Evolutionary conservation across 2,888 invertebrate genomes (phyloP).

Genomic region (Acleris holmiana): DNA sequence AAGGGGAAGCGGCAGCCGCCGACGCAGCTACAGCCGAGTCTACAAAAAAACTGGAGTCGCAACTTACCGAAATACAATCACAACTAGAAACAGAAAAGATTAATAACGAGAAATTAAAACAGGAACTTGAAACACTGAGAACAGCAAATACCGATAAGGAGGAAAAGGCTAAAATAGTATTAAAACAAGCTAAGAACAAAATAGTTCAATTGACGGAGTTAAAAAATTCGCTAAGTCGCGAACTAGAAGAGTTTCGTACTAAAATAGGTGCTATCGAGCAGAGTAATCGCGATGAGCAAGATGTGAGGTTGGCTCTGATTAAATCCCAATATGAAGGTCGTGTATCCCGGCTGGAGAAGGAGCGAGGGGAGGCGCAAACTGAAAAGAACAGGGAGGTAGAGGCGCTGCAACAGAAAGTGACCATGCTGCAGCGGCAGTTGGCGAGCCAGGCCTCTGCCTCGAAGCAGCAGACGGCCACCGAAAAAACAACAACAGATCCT

Average conservation of each 20-base stretch:
- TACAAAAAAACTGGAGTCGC: constrained; percentile 81
- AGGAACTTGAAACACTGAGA: constrained; percentile 86
- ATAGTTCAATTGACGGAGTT: constrained; percentile 89
- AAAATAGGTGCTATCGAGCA: constrained; percentile 80
- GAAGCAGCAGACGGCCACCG: constrained; percentile 83
- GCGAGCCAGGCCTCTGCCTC: constrained; percentile 88
- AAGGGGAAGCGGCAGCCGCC: constrained; percentile 81
- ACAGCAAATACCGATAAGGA: constrained; percentile 85
- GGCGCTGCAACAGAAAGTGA: constrained; percentile 87
- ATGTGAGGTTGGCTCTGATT: constrained; percentile 83
- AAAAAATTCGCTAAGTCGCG: constrained; percentile 85
- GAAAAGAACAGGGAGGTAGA: constrained; percentile 88
- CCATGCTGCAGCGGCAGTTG: constrained; percentile 88
- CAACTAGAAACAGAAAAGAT: constrained; percentile 76
- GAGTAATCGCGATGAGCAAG: constrained; percentile 82
- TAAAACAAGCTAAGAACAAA: constrained; percentile 90
- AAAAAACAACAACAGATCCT: constrained; percentile 84
- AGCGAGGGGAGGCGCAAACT: constrained; percentile 86
- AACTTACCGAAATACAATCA: constrained; percentile 69
- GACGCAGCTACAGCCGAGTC: constrained; percentile 71
- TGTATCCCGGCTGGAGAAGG: constrained; percentile 88
- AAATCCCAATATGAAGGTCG: constrained; percentile 89
- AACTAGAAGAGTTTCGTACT: constrained; percentile 81
- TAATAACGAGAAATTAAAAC: constrained; percentile 87
- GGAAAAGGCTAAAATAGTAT: constrained; percentile 86